These are phyloP conservation scores for Orthosia incerta DNA, from an alignment of 2,888 invertebrate species.

Conservation along the genomic window DNA sequence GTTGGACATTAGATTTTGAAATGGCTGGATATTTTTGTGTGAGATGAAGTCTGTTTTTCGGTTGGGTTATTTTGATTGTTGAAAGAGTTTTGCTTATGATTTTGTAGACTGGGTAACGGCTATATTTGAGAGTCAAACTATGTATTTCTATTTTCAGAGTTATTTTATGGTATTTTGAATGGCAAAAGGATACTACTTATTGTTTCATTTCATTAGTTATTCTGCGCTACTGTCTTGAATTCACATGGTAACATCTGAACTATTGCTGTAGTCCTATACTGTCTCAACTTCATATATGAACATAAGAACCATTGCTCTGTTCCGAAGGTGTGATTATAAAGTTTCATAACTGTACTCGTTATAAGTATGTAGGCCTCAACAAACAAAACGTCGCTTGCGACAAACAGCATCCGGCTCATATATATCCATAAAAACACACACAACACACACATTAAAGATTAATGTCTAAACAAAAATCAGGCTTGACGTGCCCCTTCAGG, in stretches of 20 bases:
- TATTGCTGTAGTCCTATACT: no score
- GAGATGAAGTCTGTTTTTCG: slow-evolving; percentile 17
- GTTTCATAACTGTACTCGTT: neutral
- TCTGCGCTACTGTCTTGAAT: no score
- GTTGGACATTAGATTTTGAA: slow-evolving; percentile 75
- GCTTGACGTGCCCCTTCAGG: slow-evolving; percentile 79
- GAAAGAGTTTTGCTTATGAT: neutral
- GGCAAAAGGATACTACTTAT: no score
- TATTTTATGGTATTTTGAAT: no score
- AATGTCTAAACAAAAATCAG: slow-evolving; percentile 79
- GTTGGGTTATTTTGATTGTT: neutral
- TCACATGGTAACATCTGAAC: no score
- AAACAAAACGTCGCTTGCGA: slow-evolving; percentile 29
- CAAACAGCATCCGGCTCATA: slow-evolving; percentile 35
- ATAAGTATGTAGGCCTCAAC: neutral
- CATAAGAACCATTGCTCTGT: neutral
- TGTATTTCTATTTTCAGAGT: neutral
- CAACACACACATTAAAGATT: slow-evolving; percentile 74
- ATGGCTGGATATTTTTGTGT: slow-evolving; percentile 50
- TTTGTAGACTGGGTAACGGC: neutral
- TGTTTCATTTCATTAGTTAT: no score
- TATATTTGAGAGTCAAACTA: neutral
- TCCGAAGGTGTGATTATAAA: neutral
- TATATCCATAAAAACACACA: slow-evolving; percentile 58
- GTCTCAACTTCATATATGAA: neutral